Evolutionary conservation across 30 jellyfish, hydroid and myxozoan species (phyloP).

Genomic region (Cassiopea andromeda): DNA sequence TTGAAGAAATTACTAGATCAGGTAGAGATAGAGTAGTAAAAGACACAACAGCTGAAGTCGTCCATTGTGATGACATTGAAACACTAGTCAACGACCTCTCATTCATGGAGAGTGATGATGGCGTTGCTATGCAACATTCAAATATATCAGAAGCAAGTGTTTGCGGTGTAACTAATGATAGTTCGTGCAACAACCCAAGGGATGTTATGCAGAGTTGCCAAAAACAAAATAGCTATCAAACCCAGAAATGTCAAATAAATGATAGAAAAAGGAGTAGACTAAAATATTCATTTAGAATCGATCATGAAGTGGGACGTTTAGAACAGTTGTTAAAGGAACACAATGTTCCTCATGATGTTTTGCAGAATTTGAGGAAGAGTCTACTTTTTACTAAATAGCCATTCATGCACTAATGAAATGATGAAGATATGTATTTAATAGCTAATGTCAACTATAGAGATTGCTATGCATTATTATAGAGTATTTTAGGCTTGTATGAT

Average conservation of each 20-base stretch:
- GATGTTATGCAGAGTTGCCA: background rate
- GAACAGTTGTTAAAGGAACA: conserved; percentile 1
- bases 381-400: background rate
- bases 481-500: too few relatives aligned
- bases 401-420: too few relatives aligned
- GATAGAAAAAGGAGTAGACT: background rate
- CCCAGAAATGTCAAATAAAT: background rate
- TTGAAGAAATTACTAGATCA: background rate
- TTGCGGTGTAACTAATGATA: background rate
- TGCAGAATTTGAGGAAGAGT: background rate
- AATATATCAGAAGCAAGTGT: background rate
- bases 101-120: background rate
- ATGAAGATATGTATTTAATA: too few relatives aligned
- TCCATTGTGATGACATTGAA: conserved; percentile 1
- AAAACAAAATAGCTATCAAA: background rate
- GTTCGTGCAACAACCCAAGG: background rate
- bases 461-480: too few relatives aligned
- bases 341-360: background rate
- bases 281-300: conserved; percentile 3
- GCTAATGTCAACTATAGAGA: too few relatives aligned
- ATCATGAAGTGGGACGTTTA: background rate
- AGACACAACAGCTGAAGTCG: background rate
- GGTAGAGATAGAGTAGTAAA: background rate
- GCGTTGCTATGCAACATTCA: background rate
- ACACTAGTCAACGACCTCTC: background rate